A percentile compares a stretch with the other conserved stretches of the same genome.
Evolutionary conservation across 2,113 vertebrate species (phyloP).

Genomic region (Hyla sarda): DNA sequence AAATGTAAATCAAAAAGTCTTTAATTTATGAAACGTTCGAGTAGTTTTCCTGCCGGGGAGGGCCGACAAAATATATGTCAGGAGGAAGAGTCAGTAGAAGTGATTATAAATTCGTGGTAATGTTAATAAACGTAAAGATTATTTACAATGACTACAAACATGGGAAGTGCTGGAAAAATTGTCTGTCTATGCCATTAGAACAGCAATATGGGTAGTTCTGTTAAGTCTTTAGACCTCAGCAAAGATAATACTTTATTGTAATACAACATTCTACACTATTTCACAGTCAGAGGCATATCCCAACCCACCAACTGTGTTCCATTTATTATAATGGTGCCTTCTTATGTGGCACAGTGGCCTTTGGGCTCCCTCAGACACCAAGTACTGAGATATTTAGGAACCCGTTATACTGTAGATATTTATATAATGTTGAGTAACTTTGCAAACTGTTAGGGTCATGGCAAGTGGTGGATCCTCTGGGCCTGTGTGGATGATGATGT

Average conservation of each 20-base stretch:
- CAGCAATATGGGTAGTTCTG: not conserved
- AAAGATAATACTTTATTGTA: not conserved
- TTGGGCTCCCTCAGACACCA: too few species aligned
- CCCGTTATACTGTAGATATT: too few species aligned
- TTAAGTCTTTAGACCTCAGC: not conserved
- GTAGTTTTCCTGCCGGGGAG: constrained; percentile 17
- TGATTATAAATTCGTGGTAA: not conserved
- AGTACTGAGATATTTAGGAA: too few species aligned
- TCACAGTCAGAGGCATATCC: not conserved
- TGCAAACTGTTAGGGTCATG: too few species aligned
- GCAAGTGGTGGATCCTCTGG: too few species aligned
- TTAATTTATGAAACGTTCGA: constrained; percentile 42
- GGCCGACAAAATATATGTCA: not conserved
- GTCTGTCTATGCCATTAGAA: not conserved
- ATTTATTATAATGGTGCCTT: not conserved
- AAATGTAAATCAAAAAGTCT: constrained; percentile 35
- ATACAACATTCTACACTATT: not conserved
- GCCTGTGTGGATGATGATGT: too few species aligned
- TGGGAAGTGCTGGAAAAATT: not conserved
- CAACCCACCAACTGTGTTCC: not conserved
- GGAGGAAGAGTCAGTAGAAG: not conserved
- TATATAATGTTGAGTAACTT: too few species aligned
- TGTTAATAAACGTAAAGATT: constrained; percentile 23
- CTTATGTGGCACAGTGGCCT: too few species aligned
- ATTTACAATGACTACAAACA: constrained; percentile 12